Base-by-base conservation (phyloP, 2,113 vertebrate genomes). In the Phalacrocorax pelagicus region DNA sequence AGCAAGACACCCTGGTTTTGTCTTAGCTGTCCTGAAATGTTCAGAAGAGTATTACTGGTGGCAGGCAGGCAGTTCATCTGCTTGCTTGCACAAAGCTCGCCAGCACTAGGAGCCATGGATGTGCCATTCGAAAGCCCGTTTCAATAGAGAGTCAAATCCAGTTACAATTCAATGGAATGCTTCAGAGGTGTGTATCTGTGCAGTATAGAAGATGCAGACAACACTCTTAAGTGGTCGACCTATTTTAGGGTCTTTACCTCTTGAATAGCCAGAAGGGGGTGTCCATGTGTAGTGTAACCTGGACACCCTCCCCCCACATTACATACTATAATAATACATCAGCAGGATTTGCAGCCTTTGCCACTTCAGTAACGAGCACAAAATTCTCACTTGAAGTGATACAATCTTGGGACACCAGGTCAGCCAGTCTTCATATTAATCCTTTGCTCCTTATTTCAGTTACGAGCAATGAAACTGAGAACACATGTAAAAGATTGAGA, bases 341-440 rank as follows among this genome's bases (percentile, higher is more conserved):
- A 32, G 38, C n/a, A n/a, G 73, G 55, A 54, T 74, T 78, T 92
- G 75, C 44, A 92, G 73, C 77, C 65, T 91, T 81, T 96, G 81
- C 44, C 83, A 71, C 55, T 81, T 81, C 85, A 71, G 34, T 88
- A 86, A 94, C 27, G 57, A 95, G 83, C 66, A 91, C 32, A 86
- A 49, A 74, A 94, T 85, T 77, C 70, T 80, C 69, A 73, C 81
- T 84, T n/a, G 61, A 82, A 67, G 75, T 91, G 88, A 95, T 92
- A 66, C 66, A 90, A 96, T 86, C 73, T 84, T 59, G 65, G 79
- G 75, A 78, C 75, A 92, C 10, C 46, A 74, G 86, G 74, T 94
- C 93, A 97, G 86, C 34, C 70, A 80, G 75, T 19, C 83, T 63
- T 96, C 85, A 15, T 92, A 92, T 71, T 94, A 93, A 95, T 93